Evolutionary conservation across 2,888 invertebrate genomes (phyloP), one percentile per base, ranked within the genome.

Genomic region (Epirrhoe alternata): DNA sequence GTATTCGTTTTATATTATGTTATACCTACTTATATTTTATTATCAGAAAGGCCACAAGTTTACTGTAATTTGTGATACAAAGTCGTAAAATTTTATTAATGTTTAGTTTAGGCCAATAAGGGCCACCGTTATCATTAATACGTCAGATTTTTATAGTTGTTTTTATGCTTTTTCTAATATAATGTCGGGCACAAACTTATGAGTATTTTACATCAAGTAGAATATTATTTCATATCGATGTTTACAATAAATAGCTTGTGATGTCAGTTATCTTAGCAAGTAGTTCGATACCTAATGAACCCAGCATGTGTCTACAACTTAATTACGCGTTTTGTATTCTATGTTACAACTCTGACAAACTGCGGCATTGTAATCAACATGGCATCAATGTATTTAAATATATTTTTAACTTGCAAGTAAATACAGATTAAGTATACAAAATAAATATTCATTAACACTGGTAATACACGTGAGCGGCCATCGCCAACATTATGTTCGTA

Each of bases 361-460:
- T 62, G 64, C 65, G 58, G 65, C 49, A 56, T 67, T 63, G 62
- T 52, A 66, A 67, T 69, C 64, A 55, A 53, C 33, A 61, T 64
- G 65, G 65, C 65, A 66, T 66, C 60, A 61, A 68, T 69, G 55
- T 61, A 70, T 73, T 73, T 71, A 65, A 73, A 71, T 70, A 68
- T 61, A 68, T 68, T 66, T 70, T 68, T 65, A 73, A 68, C 61
- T 61, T 50, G 62, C 62, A 54, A 70, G 70, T 62, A 67, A 42
- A 10, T 60, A 57, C 53, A 42, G 38, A 42, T 42, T 17, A n/a
- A n/a, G n/a, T n/a, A 47, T 66, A 57, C 35, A 49, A 55, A 64
- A 69, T 74, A 62, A 74, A 74, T 74, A 74, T 74, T 71, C 74
- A 74, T 72, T 58, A 54, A 51, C 68, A 66, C 72, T 63, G 56